Evolutionary conservation across 2,888 invertebrate genomes (phyloP).

Genomic region (Apodemia duryi): DNA sequence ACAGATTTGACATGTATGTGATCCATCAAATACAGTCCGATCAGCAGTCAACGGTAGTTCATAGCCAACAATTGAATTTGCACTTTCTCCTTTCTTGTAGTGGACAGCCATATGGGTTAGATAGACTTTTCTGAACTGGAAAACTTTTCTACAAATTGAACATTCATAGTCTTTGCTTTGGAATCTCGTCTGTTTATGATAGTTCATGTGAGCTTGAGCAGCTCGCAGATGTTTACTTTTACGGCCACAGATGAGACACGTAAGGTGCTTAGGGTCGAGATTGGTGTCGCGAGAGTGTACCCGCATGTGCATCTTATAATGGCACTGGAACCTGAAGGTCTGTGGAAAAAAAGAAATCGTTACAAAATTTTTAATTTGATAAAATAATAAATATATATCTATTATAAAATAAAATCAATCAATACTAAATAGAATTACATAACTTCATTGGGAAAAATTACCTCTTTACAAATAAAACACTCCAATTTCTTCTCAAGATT

Average conservation of each 20-base stretch:
- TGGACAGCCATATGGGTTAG: conserved; percentile 72
- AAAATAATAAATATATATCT: not conserved
- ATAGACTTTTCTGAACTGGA: conserved; percentile 63
- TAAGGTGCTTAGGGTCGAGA: conserved; percentile 60
- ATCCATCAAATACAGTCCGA: conserved; percentile 45
- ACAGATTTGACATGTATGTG: conserved; percentile 63
- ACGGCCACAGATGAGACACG: conserved; percentile 65
- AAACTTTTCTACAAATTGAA: conserved; percentile 68
- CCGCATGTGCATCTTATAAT: conserved; percentile 70
- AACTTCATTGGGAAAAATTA: conserved; percentile 32
- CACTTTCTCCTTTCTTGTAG: conserved; percentile 65
- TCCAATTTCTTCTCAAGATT: conserved; percentile 56
- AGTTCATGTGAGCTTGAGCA: conserved; percentile 68
- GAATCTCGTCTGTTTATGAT: conserved; percentile 71
- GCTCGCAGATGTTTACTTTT: conserved; percentile 69
- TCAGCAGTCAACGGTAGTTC: conserved; percentile 39
- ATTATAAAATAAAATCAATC: too few relatives aligned
- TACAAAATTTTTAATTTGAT: not conserved
- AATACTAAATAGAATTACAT: not conserved
- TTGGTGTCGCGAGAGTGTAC: conserved; percentile 60
- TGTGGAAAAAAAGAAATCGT: conserved; percentile 36
- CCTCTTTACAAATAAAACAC: conserved; percentile 70
- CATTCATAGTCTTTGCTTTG: conserved; percentile 71
- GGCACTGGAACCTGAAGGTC: conserved; percentile 65
- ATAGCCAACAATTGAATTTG: conserved; percentile 56